Percentiles rank a stretch among this genome's conserved stretches.
Conservation (phyloP, 2,113 vertebrate species). For the Aegithalos caudatus region DNA sequence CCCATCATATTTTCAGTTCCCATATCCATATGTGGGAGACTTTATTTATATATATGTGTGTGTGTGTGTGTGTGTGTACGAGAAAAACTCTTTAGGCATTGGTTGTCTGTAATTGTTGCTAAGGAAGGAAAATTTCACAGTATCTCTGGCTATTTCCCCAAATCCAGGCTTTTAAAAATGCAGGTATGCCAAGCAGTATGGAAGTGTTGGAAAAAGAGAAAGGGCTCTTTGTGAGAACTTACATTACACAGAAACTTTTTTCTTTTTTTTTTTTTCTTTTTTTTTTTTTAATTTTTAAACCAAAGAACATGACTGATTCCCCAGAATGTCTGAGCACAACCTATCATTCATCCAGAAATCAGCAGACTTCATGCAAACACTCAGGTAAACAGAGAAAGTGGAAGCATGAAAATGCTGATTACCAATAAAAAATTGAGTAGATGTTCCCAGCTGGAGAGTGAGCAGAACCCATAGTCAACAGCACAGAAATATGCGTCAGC, state of each 20-base stretch:
- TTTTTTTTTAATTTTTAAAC: neutral
- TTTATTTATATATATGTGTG: neutral
- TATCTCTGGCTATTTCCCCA: neutral
- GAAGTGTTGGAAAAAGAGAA: neutral
- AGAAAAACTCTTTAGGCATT: neutral
- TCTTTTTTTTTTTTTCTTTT: accelerated
- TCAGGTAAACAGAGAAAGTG: constrained; percentile 58
- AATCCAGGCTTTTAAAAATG: neutral
- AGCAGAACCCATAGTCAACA: constrained; percentile 61
- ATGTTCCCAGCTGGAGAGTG: constrained; percentile 41
- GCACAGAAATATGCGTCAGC: constrained; percentile 56
- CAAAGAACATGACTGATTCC: neutral
- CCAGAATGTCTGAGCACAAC: neutral
- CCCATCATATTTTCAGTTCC: neutral
- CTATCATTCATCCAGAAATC: constrained; percentile 26
- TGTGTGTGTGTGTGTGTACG: neutral
- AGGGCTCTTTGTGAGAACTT: neutral
- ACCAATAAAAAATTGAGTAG: constrained; percentile 27
- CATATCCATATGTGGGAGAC: neutral
- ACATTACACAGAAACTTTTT: neutral
- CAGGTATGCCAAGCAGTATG: neutral
- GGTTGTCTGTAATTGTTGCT: neutral
- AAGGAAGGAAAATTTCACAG: neutral
- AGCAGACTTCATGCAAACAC: constrained; percentile 4
- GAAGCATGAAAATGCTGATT: constrained; percentile 6